Evolutionary conservation across 2,113 vertebrate genomes (phyloP).

Genomic region (Mormyrus iriodes): DNA sequence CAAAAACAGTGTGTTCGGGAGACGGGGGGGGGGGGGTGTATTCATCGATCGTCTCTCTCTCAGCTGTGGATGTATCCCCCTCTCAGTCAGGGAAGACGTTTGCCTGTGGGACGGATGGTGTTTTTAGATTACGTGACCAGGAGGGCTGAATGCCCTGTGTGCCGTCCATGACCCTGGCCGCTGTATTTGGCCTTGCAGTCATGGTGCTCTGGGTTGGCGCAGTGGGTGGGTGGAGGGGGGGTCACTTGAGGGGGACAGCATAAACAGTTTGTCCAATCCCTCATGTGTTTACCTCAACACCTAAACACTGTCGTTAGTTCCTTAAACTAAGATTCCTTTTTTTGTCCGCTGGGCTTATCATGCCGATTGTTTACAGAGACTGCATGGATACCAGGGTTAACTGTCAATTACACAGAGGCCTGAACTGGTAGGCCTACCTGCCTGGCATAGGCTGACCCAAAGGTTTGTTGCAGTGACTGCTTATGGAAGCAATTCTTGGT

Average conservation of each 20-base stretch:
- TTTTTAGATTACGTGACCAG: not conserved
- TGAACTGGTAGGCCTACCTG: not conserved
- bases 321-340: slow-evolving; percentile 16
- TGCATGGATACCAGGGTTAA: slow-evolving; percentile 30
- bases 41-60: slow-evolving; percentile 58
- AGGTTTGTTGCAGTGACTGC: not conserved
- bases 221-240: not conserved
- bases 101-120: not conserved
- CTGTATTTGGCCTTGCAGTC: slow-evolving; percentile 29
- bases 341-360: slow-evolving; percentile 26
- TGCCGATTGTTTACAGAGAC: slow-evolving; percentile 53
- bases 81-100: not conserved
- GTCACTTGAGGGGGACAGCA: slow-evolving; percentile 26
- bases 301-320: slow-evolving; percentile 60
- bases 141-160: not conserved
- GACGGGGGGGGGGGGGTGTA: slow-evolving; percentile 54
- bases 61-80: slow-evolving; percentile 20
- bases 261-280: slow-evolving; percentile 68
- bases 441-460: not conserved
- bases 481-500: not conserved
- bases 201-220: not conserved
- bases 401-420: not conserved
- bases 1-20: slow-evolving; percentile 57
- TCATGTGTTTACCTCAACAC: slow-evolving; percentile 62
- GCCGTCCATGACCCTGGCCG: not conserved